A percentile compares a stretch with the other conserved stretches of the same genome.
These are phyloP conservation scores for Lycodopsis pacificus DNA, from an alignment of 2,797 vertebrate species.

Conservation along the genomic window DNA sequence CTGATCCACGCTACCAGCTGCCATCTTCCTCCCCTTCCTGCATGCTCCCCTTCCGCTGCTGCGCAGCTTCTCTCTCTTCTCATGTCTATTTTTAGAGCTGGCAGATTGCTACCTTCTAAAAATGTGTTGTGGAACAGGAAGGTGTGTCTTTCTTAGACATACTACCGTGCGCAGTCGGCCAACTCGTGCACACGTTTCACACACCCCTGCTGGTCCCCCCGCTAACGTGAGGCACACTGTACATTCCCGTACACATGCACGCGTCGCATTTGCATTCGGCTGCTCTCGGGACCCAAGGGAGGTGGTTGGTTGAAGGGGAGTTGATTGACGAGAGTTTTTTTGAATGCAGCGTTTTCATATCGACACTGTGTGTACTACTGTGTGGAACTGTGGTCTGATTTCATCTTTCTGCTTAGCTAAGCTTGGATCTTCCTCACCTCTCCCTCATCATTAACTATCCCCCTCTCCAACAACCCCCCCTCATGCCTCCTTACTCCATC, in stretches of 20 bases:
- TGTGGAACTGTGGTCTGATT: conserved; percentile 69
- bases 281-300: conserved; percentile 55
- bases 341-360: conserved; percentile 61
- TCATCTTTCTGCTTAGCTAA: conserved; percentile 82
- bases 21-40: conserved; percentile 81
- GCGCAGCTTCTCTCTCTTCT: conserved; percentile 75
- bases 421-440: conserved; percentile 76
- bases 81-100: conserved; percentile 87
- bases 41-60: conserved; percentile 79
- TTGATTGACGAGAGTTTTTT: conserved; percentile 51
- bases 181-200: conserved; percentile 50
- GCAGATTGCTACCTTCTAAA: conserved; percentile 87
- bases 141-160: conserved; percentile 69
- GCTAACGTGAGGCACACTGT: conserved; percentile 41
- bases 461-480: conserved; percentile 59
- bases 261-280: conserved; percentile 60
- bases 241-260: conserved; percentile 57
- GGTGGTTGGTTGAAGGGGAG: conserved; percentile 70
- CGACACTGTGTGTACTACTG: conserved; percentile 53
- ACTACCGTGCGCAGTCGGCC: conserved; percentile 46
- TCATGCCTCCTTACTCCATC: conserved; percentile 72
- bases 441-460: conserved; percentile 78
- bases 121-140: conserved; percentile 80
- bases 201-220: conserved; percentile 30
- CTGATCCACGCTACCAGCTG: conserved; percentile 81